Percentiles rank a stretch among this genome's conserved stretches.
Conservation (phyloP, 2,797 vertebrate species). For the Otus scops region DNA sequence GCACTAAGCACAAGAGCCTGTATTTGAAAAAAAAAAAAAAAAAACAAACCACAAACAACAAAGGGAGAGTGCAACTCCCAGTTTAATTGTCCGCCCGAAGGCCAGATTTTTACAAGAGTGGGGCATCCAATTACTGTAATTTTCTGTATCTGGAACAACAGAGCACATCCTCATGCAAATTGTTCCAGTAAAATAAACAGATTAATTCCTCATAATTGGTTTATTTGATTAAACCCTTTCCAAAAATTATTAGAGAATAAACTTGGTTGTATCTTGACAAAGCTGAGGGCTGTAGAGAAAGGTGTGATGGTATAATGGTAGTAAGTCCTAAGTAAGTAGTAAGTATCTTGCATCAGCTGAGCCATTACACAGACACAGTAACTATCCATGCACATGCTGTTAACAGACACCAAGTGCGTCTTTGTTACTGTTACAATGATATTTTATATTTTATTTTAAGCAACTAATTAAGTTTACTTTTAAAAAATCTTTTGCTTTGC, state of each 20-base stretch:
- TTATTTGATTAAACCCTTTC: not conserved
- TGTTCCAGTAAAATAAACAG: not conserved
- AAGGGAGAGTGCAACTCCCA: not conserved
- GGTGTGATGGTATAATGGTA: not conserved
- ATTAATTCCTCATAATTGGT: not conserved
- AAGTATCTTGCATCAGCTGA: not conserved
- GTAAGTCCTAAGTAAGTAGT: not conserved
- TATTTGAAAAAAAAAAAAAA: not conserved
- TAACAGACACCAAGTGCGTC: not conserved
- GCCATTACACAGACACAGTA: not conserved
- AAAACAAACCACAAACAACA: not conserved
- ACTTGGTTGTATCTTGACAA: not conserved
- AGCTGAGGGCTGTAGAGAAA: not conserved
- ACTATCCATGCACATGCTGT: not conserved
- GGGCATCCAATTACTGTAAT: not conserved
- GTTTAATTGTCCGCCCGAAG: not conserved
- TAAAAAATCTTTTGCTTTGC: not conserved
- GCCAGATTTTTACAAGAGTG: not conserved
- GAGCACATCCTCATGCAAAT: not conserved
- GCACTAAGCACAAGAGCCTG: not conserved
- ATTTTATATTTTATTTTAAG: not conserved
- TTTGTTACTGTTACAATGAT: fast-evolving
- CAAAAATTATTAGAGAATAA: not conserved
- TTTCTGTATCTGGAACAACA: not conserved
- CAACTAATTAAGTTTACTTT: not conserved